Conservation (phyloP, 1,140 invertebrate genomes). For the Bombus soroeensis region DNA sequence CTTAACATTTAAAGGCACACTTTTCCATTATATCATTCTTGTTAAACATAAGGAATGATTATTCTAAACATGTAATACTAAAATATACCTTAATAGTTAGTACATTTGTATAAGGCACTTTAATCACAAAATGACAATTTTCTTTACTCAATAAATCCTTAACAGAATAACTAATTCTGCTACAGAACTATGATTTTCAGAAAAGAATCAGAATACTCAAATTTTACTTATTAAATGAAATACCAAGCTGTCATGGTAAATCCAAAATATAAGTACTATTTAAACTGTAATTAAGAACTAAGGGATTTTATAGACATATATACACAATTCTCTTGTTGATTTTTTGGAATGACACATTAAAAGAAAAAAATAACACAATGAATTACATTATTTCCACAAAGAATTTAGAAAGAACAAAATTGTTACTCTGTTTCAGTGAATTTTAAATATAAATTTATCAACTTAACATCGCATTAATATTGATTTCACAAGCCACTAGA, state of each 20-base stretch:
- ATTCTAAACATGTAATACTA: constrained; percentile 16
- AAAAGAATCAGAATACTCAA: constrained; percentile 20
- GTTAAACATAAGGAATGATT: constrained; percentile 46
- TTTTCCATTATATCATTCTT: constrained; percentile 20
- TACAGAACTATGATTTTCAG: constrained; percentile 33
- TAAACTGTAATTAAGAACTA: constrained; percentile 65
- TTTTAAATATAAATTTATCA: constrained; percentile 6
- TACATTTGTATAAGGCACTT: constrained; percentile 52
- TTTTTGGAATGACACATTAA: constrained; percentile 54
- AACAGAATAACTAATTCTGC: constrained; percentile 30
- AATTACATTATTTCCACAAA: constrained; percentile 29
- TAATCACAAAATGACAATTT: constrained; percentile 49
- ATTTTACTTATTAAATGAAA: constrained; percentile 34
- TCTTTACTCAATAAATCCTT: constrained; percentile 28
- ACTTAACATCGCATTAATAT: not conserved
- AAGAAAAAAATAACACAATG: constrained; percentile 53
- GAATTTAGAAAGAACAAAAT: constrained; percentile 17
- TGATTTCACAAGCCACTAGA: not conserved
- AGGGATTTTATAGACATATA: constrained; percentile 72
- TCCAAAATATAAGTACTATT: constrained; percentile 37
- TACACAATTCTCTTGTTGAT: constrained; percentile 70
- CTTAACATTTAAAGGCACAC: not conserved
- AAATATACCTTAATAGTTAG: constrained; percentile 41
- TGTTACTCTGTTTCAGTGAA: not conserved
- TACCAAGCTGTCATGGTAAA: constrained; percentile 43